Percentiles rank a stretch among this genome's conserved stretches.
Conservation (phyloP, 2,888 invertebrate genomes). For the Apocheima hispidaria region DNA sequence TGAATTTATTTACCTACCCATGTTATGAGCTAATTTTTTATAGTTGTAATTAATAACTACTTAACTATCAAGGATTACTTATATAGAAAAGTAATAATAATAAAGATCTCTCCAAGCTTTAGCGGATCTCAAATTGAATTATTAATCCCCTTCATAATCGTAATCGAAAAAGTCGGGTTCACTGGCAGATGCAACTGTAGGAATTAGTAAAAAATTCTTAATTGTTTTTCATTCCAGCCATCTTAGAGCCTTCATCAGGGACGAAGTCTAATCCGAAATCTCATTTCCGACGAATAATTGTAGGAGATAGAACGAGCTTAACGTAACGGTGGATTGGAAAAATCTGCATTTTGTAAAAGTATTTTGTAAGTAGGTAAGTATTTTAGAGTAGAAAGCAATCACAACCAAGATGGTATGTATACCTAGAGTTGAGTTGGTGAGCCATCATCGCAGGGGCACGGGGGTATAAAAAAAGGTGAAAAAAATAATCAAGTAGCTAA, state of each 20-base stretch:
- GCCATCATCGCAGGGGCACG: too few species aligned
- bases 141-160: conserved; percentile 24
- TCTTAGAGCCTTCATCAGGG: conserved; percentile 67
- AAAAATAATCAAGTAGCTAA: too few species aligned
- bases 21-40: not conserved
- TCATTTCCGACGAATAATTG: conserved; percentile 78
- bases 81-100: not conserved
- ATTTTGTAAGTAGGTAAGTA: not conserved
- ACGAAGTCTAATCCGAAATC: conserved; percentile 72
- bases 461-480: too few species aligned
- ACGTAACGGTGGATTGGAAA: conserved; percentile 21
- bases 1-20: too few species aligned
- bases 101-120: conserved; percentile 7
- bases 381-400: too few species aligned
- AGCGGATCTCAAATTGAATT: conserved; percentile 22
- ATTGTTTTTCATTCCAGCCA: conserved; percentile 68
- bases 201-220: conserved; percentile 59
- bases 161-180: conserved; percentile 23
- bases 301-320: conserved; percentile 61
- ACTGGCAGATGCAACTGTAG: conserved; percentile 44
- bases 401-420: too few species aligned
- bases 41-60: not conserved
- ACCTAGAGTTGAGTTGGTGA: too few species aligned
- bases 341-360: conserved; percentile 11
- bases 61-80: not conserved